Percentiles rank a stretch among this genome's conserved stretches.
Conservation (phyloP, 2,113 vertebrate species). For the Nycticebus coucang region DNA sequence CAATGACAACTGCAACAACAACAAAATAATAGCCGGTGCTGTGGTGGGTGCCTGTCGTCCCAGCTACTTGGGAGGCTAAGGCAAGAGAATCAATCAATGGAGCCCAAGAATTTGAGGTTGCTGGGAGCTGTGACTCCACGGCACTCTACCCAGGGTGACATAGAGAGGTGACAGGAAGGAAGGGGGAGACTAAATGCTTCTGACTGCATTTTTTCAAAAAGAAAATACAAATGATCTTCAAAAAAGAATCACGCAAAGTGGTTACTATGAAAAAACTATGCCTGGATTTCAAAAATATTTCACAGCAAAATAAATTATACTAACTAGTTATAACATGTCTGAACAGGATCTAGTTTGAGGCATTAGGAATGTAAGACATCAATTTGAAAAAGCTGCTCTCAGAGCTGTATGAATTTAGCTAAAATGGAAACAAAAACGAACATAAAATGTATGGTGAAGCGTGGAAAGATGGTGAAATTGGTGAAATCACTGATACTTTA, state of each 20-base stretch:
- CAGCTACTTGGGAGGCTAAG: no score
- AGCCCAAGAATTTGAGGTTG: no score
- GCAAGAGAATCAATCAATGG: no score
- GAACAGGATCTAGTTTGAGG: not conserved
- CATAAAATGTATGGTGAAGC: not conserved
- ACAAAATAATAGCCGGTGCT: no score
- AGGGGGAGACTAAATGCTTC: not conserved
- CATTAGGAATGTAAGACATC: not conserved
- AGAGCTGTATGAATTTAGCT: not conserved
- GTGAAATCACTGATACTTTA: not conserved
- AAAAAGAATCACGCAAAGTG: not conserved
- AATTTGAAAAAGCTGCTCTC: not conserved
- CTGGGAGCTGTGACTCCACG: no score
- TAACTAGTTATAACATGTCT: not conserved
- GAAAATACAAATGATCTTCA: not conserved
- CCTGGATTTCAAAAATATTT: not conserved
- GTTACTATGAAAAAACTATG: not conserved
- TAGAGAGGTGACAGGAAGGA: not conserved
- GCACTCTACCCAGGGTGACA: not conserved
- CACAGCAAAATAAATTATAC: not conserved
- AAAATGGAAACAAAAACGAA: not conserved
- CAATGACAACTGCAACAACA: no score
- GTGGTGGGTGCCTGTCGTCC: no score
- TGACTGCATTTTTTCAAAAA: not conserved
- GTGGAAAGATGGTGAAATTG: no score